phyloP scores from a whole-genome alignment of 2,797 vertebrate species.

The Alcedo atthis region DNA sequence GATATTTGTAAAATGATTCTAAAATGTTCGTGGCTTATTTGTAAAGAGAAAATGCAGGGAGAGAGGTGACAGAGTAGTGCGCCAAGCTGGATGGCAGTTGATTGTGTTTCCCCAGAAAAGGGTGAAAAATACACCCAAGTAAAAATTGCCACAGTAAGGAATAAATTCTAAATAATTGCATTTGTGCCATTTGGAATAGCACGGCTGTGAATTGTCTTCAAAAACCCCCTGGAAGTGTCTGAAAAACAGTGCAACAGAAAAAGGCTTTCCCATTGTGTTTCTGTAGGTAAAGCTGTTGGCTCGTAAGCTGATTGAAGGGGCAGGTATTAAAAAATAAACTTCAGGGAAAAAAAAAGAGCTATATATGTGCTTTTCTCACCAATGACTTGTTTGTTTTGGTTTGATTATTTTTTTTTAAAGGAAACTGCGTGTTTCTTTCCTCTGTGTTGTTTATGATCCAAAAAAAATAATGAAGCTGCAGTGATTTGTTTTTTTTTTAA shows the following conservation, averaged over 20 bases:
- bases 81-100: background rate
- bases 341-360: background rate
- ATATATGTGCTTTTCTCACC: background rate
- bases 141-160: conserved; percentile 49
- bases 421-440: background rate
- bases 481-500: background rate
- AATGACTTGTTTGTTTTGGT: background rate
- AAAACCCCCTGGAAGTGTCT: conserved; percentile 29
- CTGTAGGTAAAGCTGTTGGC: conserved; percentile 11
- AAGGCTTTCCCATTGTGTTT: conserved; percentile 43
- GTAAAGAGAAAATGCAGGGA: background rate
- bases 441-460: conserved; percentile 45
- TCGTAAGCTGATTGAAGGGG: conserved; percentile 5
- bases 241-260: conserved; percentile 34
- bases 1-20: background rate
- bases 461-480: conserved; percentile 54
- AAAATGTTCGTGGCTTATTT: conserved; percentile 15
- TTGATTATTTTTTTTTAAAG: background rate
- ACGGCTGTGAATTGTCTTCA: conserved; percentile 39
- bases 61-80: background rate
- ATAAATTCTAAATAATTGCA: conserved; percentile 60
- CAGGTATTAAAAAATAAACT: conserved; percentile 47
- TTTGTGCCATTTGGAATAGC: background rate
- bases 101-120: conserved; percentile 29
- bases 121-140: conserved; percentile 25